These are phyloP conservation scores for Notolepis coatsorum DNA, from an alignment of 2,797 vertebrate species.

Conservation along the genomic window DNA sequence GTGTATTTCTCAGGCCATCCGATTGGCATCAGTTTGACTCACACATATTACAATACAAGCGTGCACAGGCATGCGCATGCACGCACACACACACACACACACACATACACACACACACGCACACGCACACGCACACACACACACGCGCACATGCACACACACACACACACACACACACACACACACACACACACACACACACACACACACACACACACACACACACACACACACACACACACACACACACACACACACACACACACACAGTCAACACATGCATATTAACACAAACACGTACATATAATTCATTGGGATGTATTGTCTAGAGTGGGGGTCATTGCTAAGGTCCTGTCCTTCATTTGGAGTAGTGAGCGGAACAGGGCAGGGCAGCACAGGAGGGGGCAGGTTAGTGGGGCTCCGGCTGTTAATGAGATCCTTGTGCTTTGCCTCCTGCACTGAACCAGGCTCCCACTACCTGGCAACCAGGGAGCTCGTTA, in stretches of 20 bases:
- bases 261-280: too few relatives aligned
- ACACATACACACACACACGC: background rate
- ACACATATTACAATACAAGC: background rate
- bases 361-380: conserved; percentile 50
- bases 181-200: conserved; percentile 19
- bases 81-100: background rate
- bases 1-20: too few relatives aligned
- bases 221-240: conserved; percentile 18
- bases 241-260: conserved; percentile 15
- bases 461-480: conserved; percentile 25
- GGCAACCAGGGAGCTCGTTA: conserved; percentile 78
- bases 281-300: too few relatives aligned
- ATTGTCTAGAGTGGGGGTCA: conserved; percentile 32
- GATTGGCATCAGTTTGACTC: too few relatives aligned
- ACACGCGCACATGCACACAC: background rate
- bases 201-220: conserved; percentile 17
- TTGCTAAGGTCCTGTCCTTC: conserved; percentile 57
- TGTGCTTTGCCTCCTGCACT: conserved; percentile 50
- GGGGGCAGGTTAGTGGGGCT: conserved; percentile 53
- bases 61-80: too few relatives aligned
- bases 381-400: conserved; percentile 30
- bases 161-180: conserved; percentile 8
- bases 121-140: background rate
- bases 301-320: conserved; percentile 55
- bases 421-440: conserved; percentile 77